Conservation (phyloP, 2,797 vertebrate genomes). For the Notamacropus eugenii region DNA sequence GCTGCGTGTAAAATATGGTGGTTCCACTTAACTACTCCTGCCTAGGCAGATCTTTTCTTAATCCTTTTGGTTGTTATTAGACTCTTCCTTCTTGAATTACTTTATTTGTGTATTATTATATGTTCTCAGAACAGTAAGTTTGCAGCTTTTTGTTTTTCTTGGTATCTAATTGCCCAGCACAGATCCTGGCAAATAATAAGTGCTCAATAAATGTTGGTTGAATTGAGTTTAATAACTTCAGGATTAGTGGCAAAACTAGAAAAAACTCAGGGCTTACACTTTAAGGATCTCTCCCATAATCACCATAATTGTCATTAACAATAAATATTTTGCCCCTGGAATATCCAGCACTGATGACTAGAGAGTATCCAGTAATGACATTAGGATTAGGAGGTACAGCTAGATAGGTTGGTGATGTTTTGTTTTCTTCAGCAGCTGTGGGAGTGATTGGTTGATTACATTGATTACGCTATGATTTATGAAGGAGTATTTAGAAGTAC, state of each 20-base stretch:
- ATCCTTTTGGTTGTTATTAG: not conserved
- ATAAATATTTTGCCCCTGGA: too few relatives aligned
- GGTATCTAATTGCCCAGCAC: not conserved
- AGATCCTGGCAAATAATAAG: not conserved
- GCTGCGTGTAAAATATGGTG: not conserved
- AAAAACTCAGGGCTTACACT: not conserved
- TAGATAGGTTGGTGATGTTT: too few relatives aligned
- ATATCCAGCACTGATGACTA: too few relatives aligned
- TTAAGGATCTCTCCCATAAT: not conserved
- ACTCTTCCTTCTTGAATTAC: too few relatives aligned
- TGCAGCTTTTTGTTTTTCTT: not conserved
- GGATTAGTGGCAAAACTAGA: not conserved
- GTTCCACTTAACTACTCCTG: not conserved
- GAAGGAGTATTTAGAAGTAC: not conserved
- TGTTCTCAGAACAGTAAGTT: not conserved
- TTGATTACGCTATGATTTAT: not conserved
- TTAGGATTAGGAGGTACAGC: not conserved
- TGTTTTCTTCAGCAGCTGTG: not conserved
- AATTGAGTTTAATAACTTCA: not conserved
- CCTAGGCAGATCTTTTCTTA: not conserved
- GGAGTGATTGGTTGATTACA: not conserved
- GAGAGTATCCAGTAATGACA: not conserved
- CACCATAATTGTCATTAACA: not conserved
- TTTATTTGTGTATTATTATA: not conserved
- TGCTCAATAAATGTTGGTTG: not conserved